Percentiles rank a stretch among this genome's conserved stretches.
These are phyloP conservation scores for Rotaria socialis DNA, from an alignment of 2,888 invertebrate species.

Conservation along the genomic window DNA sequence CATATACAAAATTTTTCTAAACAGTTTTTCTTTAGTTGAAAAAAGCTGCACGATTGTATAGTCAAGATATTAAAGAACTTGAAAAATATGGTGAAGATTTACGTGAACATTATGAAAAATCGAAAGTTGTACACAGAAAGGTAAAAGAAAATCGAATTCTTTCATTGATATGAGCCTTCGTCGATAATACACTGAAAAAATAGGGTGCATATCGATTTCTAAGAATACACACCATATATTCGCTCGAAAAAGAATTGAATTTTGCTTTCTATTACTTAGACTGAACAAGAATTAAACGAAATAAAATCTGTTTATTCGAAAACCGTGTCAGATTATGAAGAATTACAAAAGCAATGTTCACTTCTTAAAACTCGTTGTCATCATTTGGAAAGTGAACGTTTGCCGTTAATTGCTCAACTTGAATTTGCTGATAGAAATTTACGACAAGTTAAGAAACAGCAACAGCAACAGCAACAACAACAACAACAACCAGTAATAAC, in stretches of 20 bases:
- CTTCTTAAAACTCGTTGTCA: neutral
- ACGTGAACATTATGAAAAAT: conserved; percentile 30
- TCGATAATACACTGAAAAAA: too few relatives aligned
- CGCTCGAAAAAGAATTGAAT: too few relatives aligned
- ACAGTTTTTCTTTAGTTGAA: neutral
- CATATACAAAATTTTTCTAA: too few relatives aligned
- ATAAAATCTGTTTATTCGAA: neutral
- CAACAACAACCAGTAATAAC: neutral
- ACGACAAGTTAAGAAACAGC: conserved; percentile 23
- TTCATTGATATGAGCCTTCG: too few relatives aligned
- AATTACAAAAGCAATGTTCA: conserved; percentile 8
- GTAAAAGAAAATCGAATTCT: neutral
- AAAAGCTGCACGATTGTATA: neutral
- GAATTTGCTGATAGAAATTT: conserved; percentile 34
- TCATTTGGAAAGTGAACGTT: conserved; percentile 33
- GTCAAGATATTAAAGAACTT: neutral
- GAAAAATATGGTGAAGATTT: conserved; percentile 38
- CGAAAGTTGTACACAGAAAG: neutral
- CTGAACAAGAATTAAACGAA: conserved; percentile 4
- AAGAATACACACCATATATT: too few relatives aligned
- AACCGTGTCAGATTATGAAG: neutral
- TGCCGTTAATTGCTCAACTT: conserved; percentile 19
- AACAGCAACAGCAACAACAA: neutral
- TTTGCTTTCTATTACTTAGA: neutral
- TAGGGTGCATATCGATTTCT: too few relatives aligned